Conservation (phyloP, 1,140 invertebrate genomes). For the Piezodorus guildinii region DNA sequence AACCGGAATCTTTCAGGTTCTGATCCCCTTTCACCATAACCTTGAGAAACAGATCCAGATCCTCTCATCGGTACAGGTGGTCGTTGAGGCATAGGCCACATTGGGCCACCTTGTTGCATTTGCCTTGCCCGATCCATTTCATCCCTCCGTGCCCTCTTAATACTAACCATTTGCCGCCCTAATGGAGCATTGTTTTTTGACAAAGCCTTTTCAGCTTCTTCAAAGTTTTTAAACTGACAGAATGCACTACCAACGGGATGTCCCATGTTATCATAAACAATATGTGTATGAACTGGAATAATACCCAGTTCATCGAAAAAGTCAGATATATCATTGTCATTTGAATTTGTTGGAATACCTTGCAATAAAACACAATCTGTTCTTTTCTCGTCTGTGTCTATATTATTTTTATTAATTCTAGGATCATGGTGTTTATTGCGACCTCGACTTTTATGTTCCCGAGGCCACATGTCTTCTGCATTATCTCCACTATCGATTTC, state of each 20-base stretch:
- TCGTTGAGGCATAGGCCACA: not conserved
- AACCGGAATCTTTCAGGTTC: not conserved
- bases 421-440: not conserved
- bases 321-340: slow-evolving; percentile 62
- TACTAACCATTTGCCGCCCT: slow-evolving; percentile 48
- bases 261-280: slow-evolving; percentile 54
- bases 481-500: slow-evolving; percentile 19
- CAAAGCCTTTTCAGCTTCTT: slow-evolving; percentile 54
- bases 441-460: not conserved
- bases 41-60: not conserved
- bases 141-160: slow-evolving; percentile 50
- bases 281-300: slow-evolving; percentile 61
- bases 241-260: slow-evolving; percentile 70
- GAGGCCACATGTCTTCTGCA: slow-evolving; percentile 9
- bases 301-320: slow-evolving; percentile 67
- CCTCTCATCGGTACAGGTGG: not conserved
- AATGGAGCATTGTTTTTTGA: slow-evolving; percentile 56
- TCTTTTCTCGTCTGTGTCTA: slow-evolving; percentile 39
- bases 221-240: slow-evolving; percentile 60
- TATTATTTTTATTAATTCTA: not conserved
- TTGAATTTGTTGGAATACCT: slow-evolving; percentile 59
- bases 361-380: slow-evolving; percentile 59
- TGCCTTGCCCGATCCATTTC: slow-evolving; percentile 38
- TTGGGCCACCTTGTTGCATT: not conserved
- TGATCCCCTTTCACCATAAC: not conserved